Evolutionary conservation across 2,888 invertebrate genomes (phyloP), one percentile per base, ranked within the genome.

Genomic region (Pterobdella sp.): DNA sequence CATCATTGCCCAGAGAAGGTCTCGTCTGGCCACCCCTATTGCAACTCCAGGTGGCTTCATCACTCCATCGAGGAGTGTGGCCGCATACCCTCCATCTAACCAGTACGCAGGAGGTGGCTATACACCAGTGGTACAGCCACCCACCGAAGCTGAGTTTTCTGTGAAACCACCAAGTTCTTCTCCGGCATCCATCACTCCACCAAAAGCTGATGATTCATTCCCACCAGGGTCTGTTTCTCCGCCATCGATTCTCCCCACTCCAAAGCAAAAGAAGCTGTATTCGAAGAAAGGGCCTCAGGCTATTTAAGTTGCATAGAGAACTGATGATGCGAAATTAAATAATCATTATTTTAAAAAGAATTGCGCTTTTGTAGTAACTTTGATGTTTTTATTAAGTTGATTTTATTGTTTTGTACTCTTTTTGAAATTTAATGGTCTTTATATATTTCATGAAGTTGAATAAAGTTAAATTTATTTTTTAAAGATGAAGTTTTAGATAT

Each of bases 241-340:
- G 4, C 22, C 71, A 14, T 35, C 71, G 29, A 52, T 56, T 22
- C 34, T 73, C 69, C 69, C 73, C 22, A 35, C 64, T 1, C 73
- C 64, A 29, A 73, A 73, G 31, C 69, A 56, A 31, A 73, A 73
- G 26, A 68, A 60, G 26, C 35, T 73, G n/a, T 73, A 73, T 69
- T 68, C 68, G 29, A 68, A 69, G 56, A 69, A 73, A 32, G 22
- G 69, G 3, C 63, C 69, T 1, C 31, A 70, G 3, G 60, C 60
- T 3, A 56, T 56, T 56, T 56, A 26, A 56, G 26, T 7, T 7
- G 42, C 42, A 18, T 42, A 0, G 36, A 67, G 67, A 67, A 36
- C 67, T 67, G 67, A 67, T 31, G 1, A 29, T 1, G 63, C 89
- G n/a, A n/a, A n/a, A n/a, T n/a, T n/a, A n/a, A n/a, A n/a, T n/a